Base-by-base conservation (phyloP, 1,140 invertebrate species). In the Zophobas atratus region DNA sequence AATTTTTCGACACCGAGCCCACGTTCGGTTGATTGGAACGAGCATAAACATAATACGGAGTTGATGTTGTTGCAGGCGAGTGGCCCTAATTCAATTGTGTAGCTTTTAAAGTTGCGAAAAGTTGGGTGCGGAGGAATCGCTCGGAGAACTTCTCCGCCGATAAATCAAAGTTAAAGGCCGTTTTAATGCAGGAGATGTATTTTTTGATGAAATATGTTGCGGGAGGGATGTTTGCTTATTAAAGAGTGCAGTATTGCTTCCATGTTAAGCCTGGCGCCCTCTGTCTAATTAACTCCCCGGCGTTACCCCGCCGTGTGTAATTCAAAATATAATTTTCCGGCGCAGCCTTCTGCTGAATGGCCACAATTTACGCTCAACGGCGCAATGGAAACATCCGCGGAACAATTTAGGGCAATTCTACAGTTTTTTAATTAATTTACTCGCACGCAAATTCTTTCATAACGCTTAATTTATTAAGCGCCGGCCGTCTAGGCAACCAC, bases 51-150 rank as follows among this genome's bases (percentile, higher is more conserved):
- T 20, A 35, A 57, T 2, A 35, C 8, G 8, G 2, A 57, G 55
- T 35, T 57, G 34, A 57, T 8, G 34, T 57, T 57, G 55, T 57
- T 57, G 33, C 33, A 5, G 20, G 3, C 6, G 34, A 57, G 55
- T 57, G 6, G 3, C 34, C 55, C 33, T 57, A 57, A 57, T 57
- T 57, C 33, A 57, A 57, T 57, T 57, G 20, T 57, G 55, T 57
- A 34, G 55, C 55, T 35, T 53, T 57, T 57, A 57, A 63, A 63
- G 35, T 63, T 63, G 36, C 36, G 57, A 38, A 41, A 63, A 63
- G 35, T 63, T 63, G 32, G 1, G 6, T n/a, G 5, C 35, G 20
- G 35, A 56, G 6, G 33, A 56, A 41, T 63, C 36, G n/a, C 6
- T 38, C 35, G 6, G 4, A 39, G 41, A 63, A 39, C 49, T 51